Evolutionary conservation across 2,888 invertebrate species (phyloP).

Genomic region (Ceriagrion tenellum): DNA sequence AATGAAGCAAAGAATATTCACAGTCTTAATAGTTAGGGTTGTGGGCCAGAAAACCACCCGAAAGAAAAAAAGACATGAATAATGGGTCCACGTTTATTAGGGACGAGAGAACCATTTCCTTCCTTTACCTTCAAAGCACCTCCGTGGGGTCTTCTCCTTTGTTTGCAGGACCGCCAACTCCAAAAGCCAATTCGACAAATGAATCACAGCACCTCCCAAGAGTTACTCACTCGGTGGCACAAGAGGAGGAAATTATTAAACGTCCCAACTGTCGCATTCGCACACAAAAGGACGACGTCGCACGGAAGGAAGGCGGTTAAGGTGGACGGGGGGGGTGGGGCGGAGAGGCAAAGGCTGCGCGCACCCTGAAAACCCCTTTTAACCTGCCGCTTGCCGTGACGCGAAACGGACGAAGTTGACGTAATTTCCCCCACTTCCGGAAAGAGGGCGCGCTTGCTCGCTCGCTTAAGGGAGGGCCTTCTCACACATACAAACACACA

Average conservation of each 20-base stretch:
- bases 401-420: neutral
- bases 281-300: neutral
- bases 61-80: no score
- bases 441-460: neutral
- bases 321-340: no score
- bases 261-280: neutral
- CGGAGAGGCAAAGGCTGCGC: no score
- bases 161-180: neutral
- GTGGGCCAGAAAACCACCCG: no score
- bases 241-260: neutral
- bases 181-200: neutral
- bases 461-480: neutral
- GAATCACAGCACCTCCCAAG: neutral
- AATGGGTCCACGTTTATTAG: no score
- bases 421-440: conserved; percentile 10
- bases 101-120: neutral
- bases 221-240: neutral
- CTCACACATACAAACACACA: no score
- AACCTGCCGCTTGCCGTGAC: neutral
- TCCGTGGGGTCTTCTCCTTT: neutral
- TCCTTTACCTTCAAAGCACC: neutral
- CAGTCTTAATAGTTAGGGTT: no score
- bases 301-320: neutral
- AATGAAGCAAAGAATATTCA: no score
- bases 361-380: neutral